phyloP scores from a whole-genome alignment of 2,888 invertebrate genomes.

The Rhagophthalmus giganteus region DNA sequence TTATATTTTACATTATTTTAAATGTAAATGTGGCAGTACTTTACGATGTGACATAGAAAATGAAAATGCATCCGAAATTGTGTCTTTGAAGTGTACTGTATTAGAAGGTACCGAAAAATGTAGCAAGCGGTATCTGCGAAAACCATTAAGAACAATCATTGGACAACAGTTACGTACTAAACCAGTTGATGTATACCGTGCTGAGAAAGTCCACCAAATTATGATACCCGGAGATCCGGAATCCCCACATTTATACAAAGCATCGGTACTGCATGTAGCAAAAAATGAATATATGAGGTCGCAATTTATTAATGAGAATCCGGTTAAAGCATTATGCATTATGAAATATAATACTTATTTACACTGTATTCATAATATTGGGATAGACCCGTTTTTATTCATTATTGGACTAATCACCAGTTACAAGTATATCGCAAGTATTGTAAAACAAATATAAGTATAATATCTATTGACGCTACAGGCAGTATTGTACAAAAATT shows the following conservation, averaged over 20 bases:
- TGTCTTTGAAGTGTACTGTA: too few species aligned
- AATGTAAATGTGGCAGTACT: too few species aligned
- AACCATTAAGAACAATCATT: not conserved
- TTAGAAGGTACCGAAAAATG: too few species aligned
- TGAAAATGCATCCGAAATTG: too few species aligned
- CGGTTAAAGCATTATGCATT: not conserved
- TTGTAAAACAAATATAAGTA: too few species aligned
- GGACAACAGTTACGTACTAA: not conserved
- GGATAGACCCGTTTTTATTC: constrained; percentile 4
- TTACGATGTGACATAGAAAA: too few species aligned
- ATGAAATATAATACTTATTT: not conserved
- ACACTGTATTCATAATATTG: constrained; percentile 4
- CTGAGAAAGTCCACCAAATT: not conserved
- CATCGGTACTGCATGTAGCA: not conserved
- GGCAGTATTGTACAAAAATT: constrained; percentile 5
- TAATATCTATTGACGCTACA: constrained; percentile 6
- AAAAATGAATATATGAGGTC: not conserved
- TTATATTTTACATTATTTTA: too few species aligned
- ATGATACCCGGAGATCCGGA: not conserved
- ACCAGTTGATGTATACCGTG: not conserved
- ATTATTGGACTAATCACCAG: constrained; percentile 8
- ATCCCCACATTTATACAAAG: constrained; percentile 3
- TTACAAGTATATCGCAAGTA: constrained; percentile 2
- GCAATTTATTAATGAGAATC: not conserved
- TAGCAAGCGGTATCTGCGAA: not conserved